phyloP scores from a whole-genome alignment of 2,797 vertebrate genomes.

The Manis javanica region DNA sequence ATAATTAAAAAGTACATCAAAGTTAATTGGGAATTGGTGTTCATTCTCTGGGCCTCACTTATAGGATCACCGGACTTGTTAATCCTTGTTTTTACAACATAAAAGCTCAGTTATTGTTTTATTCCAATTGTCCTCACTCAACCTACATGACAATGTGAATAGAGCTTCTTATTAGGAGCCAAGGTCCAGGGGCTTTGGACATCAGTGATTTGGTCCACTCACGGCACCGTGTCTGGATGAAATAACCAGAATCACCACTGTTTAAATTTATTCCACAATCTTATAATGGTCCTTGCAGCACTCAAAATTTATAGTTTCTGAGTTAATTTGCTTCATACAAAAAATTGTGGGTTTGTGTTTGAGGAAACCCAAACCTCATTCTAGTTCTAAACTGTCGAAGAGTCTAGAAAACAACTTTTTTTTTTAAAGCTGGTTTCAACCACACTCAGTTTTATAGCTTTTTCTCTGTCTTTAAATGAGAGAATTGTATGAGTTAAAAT shows the following conservation, averaged over 20 bases:
- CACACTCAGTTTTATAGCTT: not conserved
- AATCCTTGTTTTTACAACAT: constrained; percentile 10
- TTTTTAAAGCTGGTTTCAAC: constrained; percentile 24
- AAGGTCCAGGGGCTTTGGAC: not conserved
- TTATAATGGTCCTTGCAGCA: not conserved
- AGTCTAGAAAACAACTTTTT: constrained; percentile 18
- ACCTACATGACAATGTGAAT: not conserved
- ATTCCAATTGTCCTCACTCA: not conserved
- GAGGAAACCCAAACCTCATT: not conserved
- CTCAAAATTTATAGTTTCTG: constrained; percentile 32
- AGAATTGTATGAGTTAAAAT: constrained; percentile 43
- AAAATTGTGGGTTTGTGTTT: not conserved
- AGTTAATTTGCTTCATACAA: not conserved
- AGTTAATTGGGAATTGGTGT: not conserved
- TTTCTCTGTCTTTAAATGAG: not conserved
- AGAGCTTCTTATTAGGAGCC: not conserved
- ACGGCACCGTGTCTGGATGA: not conserved
- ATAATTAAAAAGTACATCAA: constrained; percentile 41
- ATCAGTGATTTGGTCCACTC: not conserved
- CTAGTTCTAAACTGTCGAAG: not conserved
- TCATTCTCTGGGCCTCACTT: not conserved
- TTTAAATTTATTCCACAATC: not conserved
- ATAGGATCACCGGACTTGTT: not conserved
- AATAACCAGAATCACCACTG: not conserved
- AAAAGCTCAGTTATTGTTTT: constrained; percentile 36